A percentile compares a stretch with the other conserved stretches of the same genome.
Evolutionary conservation across 2,113 vertebrate species (phyloP).

Genomic region (Psephotus haematonotus): DNA sequence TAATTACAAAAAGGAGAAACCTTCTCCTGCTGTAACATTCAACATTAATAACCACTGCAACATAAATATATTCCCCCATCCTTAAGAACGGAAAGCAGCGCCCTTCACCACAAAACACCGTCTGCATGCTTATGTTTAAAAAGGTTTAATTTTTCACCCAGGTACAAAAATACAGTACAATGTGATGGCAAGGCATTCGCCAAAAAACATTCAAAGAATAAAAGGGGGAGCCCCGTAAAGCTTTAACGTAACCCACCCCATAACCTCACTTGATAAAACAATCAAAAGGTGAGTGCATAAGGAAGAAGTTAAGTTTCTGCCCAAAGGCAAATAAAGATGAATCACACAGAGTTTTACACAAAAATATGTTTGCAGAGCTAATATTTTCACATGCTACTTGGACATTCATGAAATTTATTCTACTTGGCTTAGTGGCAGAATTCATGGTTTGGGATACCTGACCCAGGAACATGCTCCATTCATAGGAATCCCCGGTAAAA

Average conservation of each 20-base stretch:
- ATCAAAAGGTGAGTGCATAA: constrained; percentile 45
- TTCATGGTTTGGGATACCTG: not conserved
- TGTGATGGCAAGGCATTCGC: constrained; percentile 71
- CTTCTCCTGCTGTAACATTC: not conserved
- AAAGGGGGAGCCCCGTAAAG: constrained; percentile 34
- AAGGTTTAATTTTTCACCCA: constrained; percentile 71
- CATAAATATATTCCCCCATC: not conserved
- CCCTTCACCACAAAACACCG: constrained; percentile 10
- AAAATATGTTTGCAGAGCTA: constrained; percentile 36
- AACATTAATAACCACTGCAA: not conserved
- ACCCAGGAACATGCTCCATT: not conserved
- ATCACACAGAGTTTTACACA: not conserved
- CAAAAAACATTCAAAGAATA: constrained; percentile 67
- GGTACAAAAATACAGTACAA: constrained; percentile 83
- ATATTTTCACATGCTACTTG: constrained; percentile 53
- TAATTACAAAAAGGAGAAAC: not conserved
- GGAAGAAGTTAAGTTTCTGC: not conserved
- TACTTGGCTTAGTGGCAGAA: constrained; percentile 14
- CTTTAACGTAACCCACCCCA: constrained; percentile 39
- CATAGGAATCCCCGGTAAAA: constrained; percentile 3
- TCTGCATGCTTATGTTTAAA: constrained; percentile 64
- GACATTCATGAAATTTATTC: constrained; percentile 25
- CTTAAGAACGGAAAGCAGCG: not conserved
- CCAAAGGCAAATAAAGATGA: constrained; percentile 52
- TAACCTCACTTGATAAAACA: constrained; percentile 25